A percentile compares a stretch with the other conserved stretches of the same genome.
Evolutionary conservation across 1,140 invertebrate genomes (phyloP).

Genomic region (Halictus rubicundus): DNA sequence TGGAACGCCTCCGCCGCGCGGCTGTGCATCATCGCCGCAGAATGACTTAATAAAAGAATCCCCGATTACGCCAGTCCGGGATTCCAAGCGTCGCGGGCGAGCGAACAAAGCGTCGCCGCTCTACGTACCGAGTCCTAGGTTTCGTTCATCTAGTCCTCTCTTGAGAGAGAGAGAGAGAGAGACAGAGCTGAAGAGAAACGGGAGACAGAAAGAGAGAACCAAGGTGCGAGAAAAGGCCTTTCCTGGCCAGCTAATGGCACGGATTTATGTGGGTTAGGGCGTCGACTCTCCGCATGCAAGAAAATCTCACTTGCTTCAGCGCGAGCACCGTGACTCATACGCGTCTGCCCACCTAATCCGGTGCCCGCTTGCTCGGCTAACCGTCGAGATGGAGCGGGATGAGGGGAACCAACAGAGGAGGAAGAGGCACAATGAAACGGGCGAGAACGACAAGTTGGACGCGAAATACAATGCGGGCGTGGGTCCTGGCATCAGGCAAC

Average conservation of each 20-base stretch:
- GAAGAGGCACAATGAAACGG: slow-evolving; percentile 58
- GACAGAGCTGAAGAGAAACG: not conserved
- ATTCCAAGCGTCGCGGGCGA: slow-evolving; percentile 62
- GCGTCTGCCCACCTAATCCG: slow-evolving; percentile 70
- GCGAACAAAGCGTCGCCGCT: slow-evolving; percentile 59
- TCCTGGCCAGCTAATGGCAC: slow-evolving; percentile 62
- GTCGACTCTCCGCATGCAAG: slow-evolving; percentile 62
- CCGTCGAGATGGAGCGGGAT: not conserved
- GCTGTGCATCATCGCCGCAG: slow-evolving; percentile 58
- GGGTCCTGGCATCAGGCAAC: slow-evolving; percentile 59
- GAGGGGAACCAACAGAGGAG: slow-evolving; percentile 40
- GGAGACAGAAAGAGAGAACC: not conserved
- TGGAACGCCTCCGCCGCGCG: slow-evolving; percentile 36
- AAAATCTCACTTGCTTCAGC: slow-evolving; percentile 63
- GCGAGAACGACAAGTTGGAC: slow-evolving; percentile 68
- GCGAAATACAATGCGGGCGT: slow-evolving; percentile 68
- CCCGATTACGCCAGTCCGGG: slow-evolving; percentile 59
- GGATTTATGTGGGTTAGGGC: slow-evolving; percentile 71
- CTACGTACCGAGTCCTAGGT: not conserved
- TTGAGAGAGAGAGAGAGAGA: not conserved
- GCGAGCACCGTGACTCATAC: slow-evolving; percentile 63
- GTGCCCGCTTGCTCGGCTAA: slow-evolving; percentile 40
- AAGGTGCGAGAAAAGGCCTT: slow-evolving; percentile 61
- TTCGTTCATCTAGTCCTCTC: not conserved
- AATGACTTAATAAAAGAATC: slow-evolving; percentile 67